Conservation (phyloP, 2,797 vertebrate species). For the Urophycis tenuis region DNA sequence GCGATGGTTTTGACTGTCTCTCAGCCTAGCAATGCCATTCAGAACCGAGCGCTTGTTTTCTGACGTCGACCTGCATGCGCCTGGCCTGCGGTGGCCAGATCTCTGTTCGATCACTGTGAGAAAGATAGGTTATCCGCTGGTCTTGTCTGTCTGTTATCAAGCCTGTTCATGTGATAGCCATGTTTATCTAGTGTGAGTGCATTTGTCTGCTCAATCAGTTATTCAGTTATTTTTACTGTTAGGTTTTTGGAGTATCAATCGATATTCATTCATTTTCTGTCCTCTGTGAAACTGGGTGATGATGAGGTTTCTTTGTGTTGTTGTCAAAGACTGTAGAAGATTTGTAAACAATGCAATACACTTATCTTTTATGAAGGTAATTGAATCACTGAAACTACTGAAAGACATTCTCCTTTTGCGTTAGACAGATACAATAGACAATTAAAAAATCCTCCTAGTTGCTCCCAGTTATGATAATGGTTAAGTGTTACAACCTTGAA, state of each 20-base stretch:
- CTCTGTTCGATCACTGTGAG: slow-evolving; percentile 29
- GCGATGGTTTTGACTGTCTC: slow-evolving; percentile 19
- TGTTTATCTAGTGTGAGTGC: not conserved
- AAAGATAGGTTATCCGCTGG: slow-evolving; percentile 31
- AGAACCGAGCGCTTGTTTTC: slow-evolving; percentile 16
- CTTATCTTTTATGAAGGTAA: not conserved
- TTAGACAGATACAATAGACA: too few species aligned
- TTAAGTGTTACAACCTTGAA: too few species aligned
- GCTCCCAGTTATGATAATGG: too few species aligned
- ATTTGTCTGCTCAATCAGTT: not conserved
- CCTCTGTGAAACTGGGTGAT: not conserved
- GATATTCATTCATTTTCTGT: not conserved
- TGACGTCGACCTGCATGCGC: slow-evolving; percentile 20
- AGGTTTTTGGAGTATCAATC: not conserved
- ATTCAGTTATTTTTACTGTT: not conserved
- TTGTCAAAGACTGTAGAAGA: not conserved
- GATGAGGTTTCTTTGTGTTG: not conserved
- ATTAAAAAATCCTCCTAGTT: too few species aligned
- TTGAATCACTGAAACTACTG: too few species aligned
- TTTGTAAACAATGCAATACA: not conserved
- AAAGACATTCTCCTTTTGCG: too few species aligned
- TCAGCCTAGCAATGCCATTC: slow-evolving; percentile 9
- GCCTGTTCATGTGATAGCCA: slow-evolving; percentile 18
- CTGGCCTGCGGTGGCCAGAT: not conserved
- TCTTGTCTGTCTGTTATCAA: slow-evolving; percentile 20